Percentiles rank a stretch among this genome's conserved stretches.
These are phyloP conservation scores for Callyntrura guangdongensis DNA, from an alignment of 2,888 invertebrate genomes.

Conservation along the genomic window DNA sequence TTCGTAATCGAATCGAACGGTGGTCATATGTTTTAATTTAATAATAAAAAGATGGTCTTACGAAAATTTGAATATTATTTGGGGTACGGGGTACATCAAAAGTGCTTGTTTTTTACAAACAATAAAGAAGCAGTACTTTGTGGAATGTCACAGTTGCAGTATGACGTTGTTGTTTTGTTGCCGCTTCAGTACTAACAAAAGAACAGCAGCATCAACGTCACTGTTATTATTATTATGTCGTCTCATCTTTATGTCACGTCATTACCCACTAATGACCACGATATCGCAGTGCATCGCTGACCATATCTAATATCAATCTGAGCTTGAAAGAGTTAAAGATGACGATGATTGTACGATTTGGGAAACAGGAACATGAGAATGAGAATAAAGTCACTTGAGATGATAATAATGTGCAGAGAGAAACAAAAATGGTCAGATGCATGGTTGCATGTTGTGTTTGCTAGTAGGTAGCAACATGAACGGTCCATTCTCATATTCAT, in stretches of 20 bases:
- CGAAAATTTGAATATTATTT: constrained; percentile 24
- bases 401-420: constrained; percentile 12
- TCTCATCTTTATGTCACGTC: constrained; percentile 70
- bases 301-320: constrained; percentile 67
- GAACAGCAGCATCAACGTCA: constrained; percentile 21
- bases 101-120: not conserved
- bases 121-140: not conserved
- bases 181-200: constrained; percentile 5
- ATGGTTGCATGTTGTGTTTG: constrained; percentile 3
- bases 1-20: constrained; percentile 21
- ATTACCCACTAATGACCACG: constrained; percentile 57
- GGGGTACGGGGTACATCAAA: not conserved
- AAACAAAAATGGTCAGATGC: constrained; percentile 54
- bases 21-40: not conserved
- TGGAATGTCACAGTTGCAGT: not conserved
- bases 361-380: constrained; percentile 36
- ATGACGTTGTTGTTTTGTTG: not conserved
- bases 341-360: not conserved
- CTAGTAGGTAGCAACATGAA: not conserved
- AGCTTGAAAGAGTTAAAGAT: constrained; percentile 39
- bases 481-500: not conserved
- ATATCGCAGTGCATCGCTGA: constrained; percentile 52
- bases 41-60: not conserved
- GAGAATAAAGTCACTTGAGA: constrained; percentile 21
- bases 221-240: not conserved